Evolutionary conservation across 2,797 vertebrate species (phyloP), one percentile per base, ranked within the genome.

Genomic region (Pseudomugil gertrudae): DNA sequence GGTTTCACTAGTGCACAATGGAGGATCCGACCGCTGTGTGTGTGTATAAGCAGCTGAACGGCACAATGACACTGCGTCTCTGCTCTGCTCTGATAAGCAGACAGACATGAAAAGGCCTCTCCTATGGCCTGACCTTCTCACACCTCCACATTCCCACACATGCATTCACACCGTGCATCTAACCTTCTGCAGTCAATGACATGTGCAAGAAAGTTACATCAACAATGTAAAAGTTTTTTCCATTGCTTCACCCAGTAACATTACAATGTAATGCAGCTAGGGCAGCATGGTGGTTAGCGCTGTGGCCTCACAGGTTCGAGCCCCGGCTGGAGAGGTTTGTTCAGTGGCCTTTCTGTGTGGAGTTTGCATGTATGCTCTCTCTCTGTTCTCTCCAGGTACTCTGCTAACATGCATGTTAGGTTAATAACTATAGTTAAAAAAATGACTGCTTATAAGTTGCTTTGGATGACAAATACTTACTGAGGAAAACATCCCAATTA

Each of bases 101-200:
- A 78, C 76, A 69, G 78, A 93, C 87, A 90, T 92, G 81, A 91
- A 92, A 92, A 85, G 67, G 68, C 70, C 81, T 87, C 74, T 88
- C 78, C 84, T 66, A 79, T 63, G 72, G 35, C 59, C 79, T 92
- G 90, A 93, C 90, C 90, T 91, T 91, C 87, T 80, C 81, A 78
- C 7, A 78, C 73, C 36, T 53, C 15, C 63, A 43, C 69, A 63
- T 59, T 38, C 57, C 64, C 58, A 29, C 68, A 61, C 30, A 23
- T 66, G 61, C 66, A 40, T 57, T 55, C 57, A 50, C 53, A 35
- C 66, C 3, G 11, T 15, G 29, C 13, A 4, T 19, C 19, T 13
- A 51, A 26, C 24, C 48, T 27, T 51, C 17, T 51, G 48, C 24
- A 27, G 11, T 11, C 10, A 24, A 50, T 50, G 48, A 15, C 48